phyloP scores from a whole-genome alignment of 1,140 invertebrate genomes.

The Ostrea denselamellosa region DNA sequence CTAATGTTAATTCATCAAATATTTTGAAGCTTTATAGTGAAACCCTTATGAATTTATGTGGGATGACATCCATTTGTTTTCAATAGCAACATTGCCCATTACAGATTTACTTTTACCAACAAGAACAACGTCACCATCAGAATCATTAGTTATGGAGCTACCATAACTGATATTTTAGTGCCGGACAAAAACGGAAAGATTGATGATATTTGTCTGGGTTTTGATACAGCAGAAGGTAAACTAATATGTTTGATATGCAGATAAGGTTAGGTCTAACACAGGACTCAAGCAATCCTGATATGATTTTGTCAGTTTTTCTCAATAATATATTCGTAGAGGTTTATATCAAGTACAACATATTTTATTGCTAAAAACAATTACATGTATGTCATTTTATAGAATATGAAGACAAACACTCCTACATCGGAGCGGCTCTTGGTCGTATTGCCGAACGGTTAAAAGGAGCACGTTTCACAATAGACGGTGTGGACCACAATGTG shows the following conservation, averaged over 20 bases:
- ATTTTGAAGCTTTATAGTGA: too few relatives aligned
- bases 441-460: conserved; percentile 82
- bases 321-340: neutral
- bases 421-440: conserved; percentile 60
- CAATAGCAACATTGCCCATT: neutral
- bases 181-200: conserved; percentile 85
- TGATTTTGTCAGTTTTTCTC: neutral
- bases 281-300: too few relatives aligned
- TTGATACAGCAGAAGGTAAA: conserved; percentile 85
- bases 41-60: too few relatives aligned
- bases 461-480: conserved; percentile 84
- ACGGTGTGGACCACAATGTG: conserved; percentile 85
- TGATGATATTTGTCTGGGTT: conserved; percentile 88
- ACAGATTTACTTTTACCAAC: conserved; percentile 71
- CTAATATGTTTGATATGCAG: neutral
- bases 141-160: conserved; percentile 83
- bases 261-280: too few relatives aligned
- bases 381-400: neutral
- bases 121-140: conserved; percentile 65
- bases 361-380: neutral
- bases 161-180: conserved; percentile 86
- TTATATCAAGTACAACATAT: neutral
- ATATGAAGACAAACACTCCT: conserved; percentile 56
- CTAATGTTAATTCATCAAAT: too few relatives aligned
- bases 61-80: too few relatives aligned